Conservation (phyloP, 2,888 invertebrate species). For the Polia nebulosa region DNA sequence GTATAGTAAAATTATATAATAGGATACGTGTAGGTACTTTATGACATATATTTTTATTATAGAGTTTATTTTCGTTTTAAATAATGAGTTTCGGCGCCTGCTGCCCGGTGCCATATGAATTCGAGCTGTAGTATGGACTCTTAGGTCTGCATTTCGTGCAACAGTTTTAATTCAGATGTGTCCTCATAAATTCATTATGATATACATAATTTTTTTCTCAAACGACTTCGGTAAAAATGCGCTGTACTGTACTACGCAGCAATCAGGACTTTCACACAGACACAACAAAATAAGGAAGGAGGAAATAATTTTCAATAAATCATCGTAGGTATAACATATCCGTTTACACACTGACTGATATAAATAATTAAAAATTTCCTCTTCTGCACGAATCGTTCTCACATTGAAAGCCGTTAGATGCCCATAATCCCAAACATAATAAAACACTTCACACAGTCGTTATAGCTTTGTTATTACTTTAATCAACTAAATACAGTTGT, state of each 20-base stretch:
- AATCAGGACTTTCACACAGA: conserved; percentile 31
- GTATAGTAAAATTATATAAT: too few species aligned
- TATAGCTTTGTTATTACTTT: conserved; percentile 50
- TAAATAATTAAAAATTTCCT: conserved; percentile 8
- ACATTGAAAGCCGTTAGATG: conserved; percentile 39
- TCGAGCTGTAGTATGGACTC: too few species aligned
- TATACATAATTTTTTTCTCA: conserved; percentile 12
- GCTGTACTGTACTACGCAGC: not conserved
- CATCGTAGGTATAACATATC: not conserved
- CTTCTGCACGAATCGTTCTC: conserved; percentile 7
- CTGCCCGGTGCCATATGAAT: too few species aligned
- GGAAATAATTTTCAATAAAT: conserved; percentile 17
- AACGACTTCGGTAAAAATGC: not conserved
- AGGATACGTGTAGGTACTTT: too few species aligned
- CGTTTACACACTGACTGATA: conserved; percentile 11
- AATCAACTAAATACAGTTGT: conserved; percentile 54
- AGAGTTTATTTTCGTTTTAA: too few species aligned
- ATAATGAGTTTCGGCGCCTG: too few species aligned
- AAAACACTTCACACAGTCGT: conserved; percentile 56
- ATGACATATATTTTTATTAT: too few species aligned
- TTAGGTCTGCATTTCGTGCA: not conserved
- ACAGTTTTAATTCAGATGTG: not conserved
- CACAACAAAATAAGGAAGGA: conserved; percentile 35
- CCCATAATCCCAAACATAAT: conserved; percentile 30
- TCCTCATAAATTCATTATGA: not conserved